Percentiles rank a stretch among this genome's conserved stretches.
Conservation (phyloP, 2,113 vertebrate species). For the Phocoena phocoena region DNA sequence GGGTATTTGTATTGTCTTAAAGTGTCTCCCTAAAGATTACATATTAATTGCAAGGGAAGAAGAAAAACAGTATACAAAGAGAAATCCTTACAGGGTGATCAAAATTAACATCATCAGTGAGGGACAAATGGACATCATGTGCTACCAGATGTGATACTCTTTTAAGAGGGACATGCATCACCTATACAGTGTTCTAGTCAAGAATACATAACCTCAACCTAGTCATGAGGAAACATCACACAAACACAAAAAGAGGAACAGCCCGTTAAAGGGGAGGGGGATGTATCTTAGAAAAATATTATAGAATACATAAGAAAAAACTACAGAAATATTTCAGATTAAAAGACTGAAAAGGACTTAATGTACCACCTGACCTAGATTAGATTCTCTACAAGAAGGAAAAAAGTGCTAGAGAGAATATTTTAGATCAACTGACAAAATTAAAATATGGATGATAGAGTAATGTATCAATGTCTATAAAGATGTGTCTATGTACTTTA, state of each 20-base stretch:
- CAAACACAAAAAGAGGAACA: not conserved
- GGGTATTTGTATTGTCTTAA: not conserved
- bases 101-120: not conserved
- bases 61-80: not conserved
- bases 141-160: not conserved
- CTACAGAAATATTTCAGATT: not conserved
- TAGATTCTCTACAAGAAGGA: not conserved
- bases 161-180: not conserved
- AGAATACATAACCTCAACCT: not conserved
- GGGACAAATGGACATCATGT: not conserved
- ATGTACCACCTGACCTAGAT: not conserved
- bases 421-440: not conserved
- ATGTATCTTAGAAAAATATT: not conserved
- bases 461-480: not conserved
- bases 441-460: not conserved
- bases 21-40: not conserved
- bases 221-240: not conserved
- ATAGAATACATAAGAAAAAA: not conserved
- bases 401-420: not conserved
- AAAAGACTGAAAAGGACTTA: not conserved
- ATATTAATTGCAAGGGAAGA: not conserved
- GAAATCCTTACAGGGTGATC: not conserved
- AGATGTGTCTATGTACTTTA: not conserved
- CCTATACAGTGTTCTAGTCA: not conserved
- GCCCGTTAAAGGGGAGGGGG: no score